phyloP scores from a whole-genome alignment of 2,888 invertebrate species.

The Caenorhabditis imperialis region DNA sequence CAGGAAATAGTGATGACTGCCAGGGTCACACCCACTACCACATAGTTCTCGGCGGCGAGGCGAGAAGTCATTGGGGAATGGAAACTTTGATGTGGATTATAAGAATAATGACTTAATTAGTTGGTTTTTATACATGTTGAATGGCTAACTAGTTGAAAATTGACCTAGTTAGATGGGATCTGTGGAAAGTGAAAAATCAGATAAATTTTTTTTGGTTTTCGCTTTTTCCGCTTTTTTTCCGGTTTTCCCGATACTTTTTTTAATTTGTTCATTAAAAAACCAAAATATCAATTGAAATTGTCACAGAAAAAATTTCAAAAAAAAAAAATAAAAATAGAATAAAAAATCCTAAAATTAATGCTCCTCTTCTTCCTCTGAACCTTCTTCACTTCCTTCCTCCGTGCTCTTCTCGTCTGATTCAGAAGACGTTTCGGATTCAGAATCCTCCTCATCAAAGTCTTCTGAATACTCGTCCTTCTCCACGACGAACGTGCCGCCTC shows the following conservation, averaged over 20 bases:
- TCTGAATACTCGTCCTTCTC: neutral
- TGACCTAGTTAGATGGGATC: conserved; percentile 41
- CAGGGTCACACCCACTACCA: conserved; percentile 38
- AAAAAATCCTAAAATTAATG: too few species aligned
- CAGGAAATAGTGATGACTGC: conserved; percentile 31
- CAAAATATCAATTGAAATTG: too few species aligned
- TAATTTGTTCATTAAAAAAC: too few species aligned
- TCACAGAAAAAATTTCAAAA: too few species aligned
- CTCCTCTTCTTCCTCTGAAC: too few species aligned
- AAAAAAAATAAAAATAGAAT: too few species aligned
- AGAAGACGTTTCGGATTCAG: neutral
- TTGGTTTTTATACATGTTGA: conserved; percentile 28
- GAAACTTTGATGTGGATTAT: neutral
- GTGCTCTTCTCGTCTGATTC: too few species aligned
- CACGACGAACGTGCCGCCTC: conserved; percentile 3
- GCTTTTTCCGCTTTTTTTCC: too few species aligned
- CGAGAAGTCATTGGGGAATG: conserved; percentile 4
- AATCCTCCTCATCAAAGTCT: neutral
- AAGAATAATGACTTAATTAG: neutral
- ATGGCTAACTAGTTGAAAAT: conserved; percentile 11
- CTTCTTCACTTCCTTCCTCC: too few species aligned
- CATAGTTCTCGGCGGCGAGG: conserved; percentile 37
- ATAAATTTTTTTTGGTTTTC: conserved; percentile 6
- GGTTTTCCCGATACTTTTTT: too few species aligned
- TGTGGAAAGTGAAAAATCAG: conserved; percentile 15